These are phyloP conservation scores for Ormia ochracea DNA, from an alignment of 2,888 invertebrate species.

Conservation along the genomic window DNA sequence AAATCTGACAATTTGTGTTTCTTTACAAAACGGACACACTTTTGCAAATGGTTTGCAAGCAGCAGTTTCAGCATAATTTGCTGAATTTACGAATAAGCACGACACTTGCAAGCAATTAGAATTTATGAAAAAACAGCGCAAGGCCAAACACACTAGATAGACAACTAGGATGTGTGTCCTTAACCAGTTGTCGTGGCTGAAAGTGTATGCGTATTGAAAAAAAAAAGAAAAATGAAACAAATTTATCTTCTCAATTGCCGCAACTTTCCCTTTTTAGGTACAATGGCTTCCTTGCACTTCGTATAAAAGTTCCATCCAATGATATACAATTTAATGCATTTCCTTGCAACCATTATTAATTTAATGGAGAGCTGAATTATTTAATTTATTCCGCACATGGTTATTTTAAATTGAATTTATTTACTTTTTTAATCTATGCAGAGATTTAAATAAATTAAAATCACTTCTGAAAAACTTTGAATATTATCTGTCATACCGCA, in stretches of 20 bases:
- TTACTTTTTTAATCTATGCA: neutral
- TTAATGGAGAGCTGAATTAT: conserved; percentile 5
- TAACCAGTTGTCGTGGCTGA: neutral
- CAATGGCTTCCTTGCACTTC: too few relatives aligned
- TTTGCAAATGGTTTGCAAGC: neutral
- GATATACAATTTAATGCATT: neutral
- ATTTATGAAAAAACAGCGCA: neutral
- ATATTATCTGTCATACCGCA: neutral
- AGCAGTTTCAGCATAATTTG: conserved; percentile 55
- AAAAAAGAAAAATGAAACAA: too few relatives aligned
- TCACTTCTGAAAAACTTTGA: neutral
- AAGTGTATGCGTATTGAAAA: neutral
- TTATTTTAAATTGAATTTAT: neutral
- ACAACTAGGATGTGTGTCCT: neutral
- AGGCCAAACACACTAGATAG: neutral
- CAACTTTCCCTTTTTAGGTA: neutral
- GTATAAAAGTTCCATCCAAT: neutral
- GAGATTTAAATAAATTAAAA: neutral
- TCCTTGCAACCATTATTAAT: conserved; percentile 2
- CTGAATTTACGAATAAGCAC: conserved; percentile 63
- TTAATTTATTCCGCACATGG: neutral
- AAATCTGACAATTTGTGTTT: conserved; percentile 2
- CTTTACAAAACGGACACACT: neutral
- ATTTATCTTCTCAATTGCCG: too few relatives aligned
- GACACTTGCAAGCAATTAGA: conserved; percentile 32